Base-by-base conservation (phyloP, 1,140 invertebrate genomes). In the Mamestra configurata region DNA sequence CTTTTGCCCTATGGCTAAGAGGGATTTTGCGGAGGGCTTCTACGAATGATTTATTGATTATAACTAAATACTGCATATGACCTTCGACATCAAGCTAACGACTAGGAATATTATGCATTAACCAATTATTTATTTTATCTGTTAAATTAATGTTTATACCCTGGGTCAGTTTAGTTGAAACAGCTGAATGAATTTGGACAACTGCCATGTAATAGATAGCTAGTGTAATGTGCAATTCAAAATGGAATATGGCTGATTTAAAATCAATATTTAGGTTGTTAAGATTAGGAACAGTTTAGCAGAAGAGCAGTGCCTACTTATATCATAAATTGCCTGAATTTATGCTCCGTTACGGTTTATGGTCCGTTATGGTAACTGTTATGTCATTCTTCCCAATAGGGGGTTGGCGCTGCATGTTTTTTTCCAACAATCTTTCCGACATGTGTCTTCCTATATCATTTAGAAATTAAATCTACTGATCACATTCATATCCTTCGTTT, bases 161-260 rank as follows among this genome's bases (percentile, higher is more conserved):
- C 61, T 66, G 61, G n/a, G 31, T 18, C 70, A 57, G 71, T 57
- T 43, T 27, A 57, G 31, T 13, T 24, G 8, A 8, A 24, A 57
- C 53, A 73, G 37, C 49, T 8, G 35, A 57, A 73, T 73, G 53
- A 27, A 73, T 73, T 73, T 73, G 71, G 71, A 73, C 27, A 43
- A 73, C 13, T 57, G 71, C 71, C 71, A 73, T 73, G 51, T 43
- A 22, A 24, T 35, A 51, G 43, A 22, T 73, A 40, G 31, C 6
- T 73, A 27, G 40, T 40, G 31, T 40, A 22, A 31, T 73, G 24
- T 71, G 24, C 46, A 71, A 71, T 53, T 53, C 10, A 3, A 35
- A 53, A 70, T 70, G 49, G 10, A 49, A 70, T 49, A 49, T 24
- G 4, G 22, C 20, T 27, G 66, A 10, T 46, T 46, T 46, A 15